These are phyloP conservation scores for Grus americana DNA, from an alignment of 2,113 vertebrate species.

Conservation along the genomic window DNA sequence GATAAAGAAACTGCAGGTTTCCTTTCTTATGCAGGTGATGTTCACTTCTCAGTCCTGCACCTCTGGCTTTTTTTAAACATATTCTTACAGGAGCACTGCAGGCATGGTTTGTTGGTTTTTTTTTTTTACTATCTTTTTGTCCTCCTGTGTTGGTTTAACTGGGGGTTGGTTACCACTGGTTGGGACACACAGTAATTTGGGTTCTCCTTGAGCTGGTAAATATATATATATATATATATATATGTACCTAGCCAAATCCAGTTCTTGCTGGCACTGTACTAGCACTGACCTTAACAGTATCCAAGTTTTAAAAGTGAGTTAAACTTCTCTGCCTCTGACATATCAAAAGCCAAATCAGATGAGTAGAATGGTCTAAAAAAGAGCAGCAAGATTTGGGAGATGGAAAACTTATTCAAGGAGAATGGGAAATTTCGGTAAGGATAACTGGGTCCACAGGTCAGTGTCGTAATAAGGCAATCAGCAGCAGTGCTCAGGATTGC, in stretches of 20 bases:
- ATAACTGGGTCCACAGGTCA: not conserved
- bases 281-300: not conserved
- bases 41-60: not conserved
- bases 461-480: rapidly evolving
- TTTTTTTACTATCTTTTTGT: not conserved
- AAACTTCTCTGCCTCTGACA: not conserved
- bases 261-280: not conserved
- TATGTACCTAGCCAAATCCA: not conserved
- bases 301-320: not conserved
- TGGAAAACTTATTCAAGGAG: not conserved
- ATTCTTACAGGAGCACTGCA: not conserved
- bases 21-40: not conserved
- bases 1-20: not conserved
- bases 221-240: not conserved
- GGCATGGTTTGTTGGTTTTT: not conserved
- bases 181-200: not conserved
- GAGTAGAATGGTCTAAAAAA: not conserved
- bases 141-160: not conserved
- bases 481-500: not conserved
- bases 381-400: not conserved
- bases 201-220: not conserved
- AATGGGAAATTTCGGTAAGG: not conserved
- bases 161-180: not conserved
- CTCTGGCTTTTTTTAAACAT: not conserved
- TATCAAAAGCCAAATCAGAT: not conserved